Conservation (phyloP, 2,797 vertebrate genomes). For the Gobionotothen gibberifrons region DNA sequence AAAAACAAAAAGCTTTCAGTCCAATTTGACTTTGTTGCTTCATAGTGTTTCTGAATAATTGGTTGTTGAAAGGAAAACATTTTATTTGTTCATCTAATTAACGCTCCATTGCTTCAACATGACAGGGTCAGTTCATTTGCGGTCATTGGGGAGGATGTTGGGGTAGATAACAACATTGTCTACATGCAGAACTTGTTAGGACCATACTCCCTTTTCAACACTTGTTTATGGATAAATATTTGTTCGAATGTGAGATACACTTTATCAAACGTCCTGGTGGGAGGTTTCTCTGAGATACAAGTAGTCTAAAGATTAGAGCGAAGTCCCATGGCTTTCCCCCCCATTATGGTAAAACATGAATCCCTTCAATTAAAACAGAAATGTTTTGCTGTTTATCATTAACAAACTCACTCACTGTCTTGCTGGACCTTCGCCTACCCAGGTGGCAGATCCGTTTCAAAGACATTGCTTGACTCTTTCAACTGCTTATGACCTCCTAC, state of each 20-base stretch:
- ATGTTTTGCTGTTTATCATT: conserved; percentile 1
- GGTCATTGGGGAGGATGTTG: not conserved
- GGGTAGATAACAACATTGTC: not conserved
- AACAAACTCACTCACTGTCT: not conserved
- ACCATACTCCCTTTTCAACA: not conserved
- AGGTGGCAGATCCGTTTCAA: not conserved
- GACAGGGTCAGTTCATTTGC: too few species aligned
- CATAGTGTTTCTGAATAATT: too few species aligned
- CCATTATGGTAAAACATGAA: not conserved
- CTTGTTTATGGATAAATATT: not conserved
- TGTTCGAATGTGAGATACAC: not conserved
- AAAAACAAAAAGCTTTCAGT: too few species aligned
- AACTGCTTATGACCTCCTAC: conserved; percentile 8
- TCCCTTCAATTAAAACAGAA: not conserved
- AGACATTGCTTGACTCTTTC: not conserved
- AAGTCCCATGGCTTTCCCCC: not conserved
- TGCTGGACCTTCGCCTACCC: not conserved
- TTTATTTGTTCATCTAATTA: not conserved
- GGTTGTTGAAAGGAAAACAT: too few species aligned
- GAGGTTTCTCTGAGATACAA: not conserved
- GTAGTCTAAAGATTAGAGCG: not conserved
- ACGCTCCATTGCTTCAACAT: not conserved
- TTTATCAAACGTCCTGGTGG: not conserved
- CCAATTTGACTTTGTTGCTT: too few species aligned
- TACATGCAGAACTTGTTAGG: not conserved